phyloP scores from a whole-genome alignment of 2,797 vertebrate species.

The Mormyrus hasselquistii region DNA sequence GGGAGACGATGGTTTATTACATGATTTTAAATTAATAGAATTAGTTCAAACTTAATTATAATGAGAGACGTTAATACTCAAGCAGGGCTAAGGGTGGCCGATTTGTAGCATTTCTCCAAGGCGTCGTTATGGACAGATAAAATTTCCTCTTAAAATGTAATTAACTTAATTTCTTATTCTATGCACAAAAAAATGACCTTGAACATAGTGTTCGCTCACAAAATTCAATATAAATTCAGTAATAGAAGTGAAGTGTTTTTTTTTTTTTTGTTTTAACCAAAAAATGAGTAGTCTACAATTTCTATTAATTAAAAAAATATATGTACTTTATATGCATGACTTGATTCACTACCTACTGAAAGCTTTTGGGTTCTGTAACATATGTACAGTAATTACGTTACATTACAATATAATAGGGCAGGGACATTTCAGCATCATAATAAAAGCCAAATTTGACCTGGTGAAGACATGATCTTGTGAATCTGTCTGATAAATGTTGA shows the following conservation, averaged over 20 bases:
- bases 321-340: neutral
- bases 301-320: neutral
- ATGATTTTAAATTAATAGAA: constrained; percentile 9
- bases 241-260: neutral
- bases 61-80: neutral
- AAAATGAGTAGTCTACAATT: neutral
- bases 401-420: neutral
- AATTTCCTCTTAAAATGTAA: constrained; percentile 7
- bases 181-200: constrained; percentile 4
- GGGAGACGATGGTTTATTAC: neutral
- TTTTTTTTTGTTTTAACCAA: neutral
- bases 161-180: neutral
- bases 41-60: constrained; percentile 4
- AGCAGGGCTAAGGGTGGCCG: neutral
- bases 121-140: neutral
- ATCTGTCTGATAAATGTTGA: neutral
- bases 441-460: neutral
- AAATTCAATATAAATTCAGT: neutral
- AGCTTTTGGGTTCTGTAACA: neutral
- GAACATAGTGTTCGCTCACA: neutral
- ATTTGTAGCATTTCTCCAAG: neutral
- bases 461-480: neutral
- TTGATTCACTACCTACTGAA: neutral
- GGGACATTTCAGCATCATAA: neutral
- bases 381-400: neutral